Evolutionary conservation across 2,888 invertebrate species (phyloP).

Genomic region (Dusona sp.): DNA sequence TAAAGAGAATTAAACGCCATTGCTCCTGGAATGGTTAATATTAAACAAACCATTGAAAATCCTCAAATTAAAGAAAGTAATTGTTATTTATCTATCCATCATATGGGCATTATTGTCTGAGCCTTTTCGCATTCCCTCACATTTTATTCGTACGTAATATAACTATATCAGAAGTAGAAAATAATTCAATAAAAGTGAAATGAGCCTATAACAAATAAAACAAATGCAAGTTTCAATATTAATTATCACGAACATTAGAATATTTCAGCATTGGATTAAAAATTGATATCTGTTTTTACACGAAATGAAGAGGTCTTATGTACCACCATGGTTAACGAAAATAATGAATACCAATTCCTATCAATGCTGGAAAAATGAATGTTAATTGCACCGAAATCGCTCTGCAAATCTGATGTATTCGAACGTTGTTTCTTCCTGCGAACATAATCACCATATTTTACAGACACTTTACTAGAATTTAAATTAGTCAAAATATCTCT

Average conservation of each 20-base stretch:
- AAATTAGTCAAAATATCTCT: neutral
- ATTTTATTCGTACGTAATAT: neutral
- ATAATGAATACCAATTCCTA: neutral
- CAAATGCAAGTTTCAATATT: neutral
- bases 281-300: neutral
- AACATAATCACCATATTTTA: neutral
- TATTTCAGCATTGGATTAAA: neutral
- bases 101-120: neutral
- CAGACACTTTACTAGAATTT: neutral
- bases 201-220: neutral
- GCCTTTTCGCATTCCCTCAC: neutral
- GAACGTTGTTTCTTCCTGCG: neutral
- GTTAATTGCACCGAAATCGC: neutral
- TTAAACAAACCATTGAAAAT: neutral
- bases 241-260: neutral
- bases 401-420: neutral
- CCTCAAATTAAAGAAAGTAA: neutral
- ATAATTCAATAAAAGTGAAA: neutral
- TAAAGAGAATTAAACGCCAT: neutral
- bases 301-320: neutral
- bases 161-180: neutral
- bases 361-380: neutral
- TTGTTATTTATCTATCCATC: neutral
- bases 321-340: neutral
- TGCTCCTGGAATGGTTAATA: neutral